Evolutionary conservation across 1,140 invertebrate genomes (phyloP), one percentile per base, ranked within the genome.

Genomic region (Drosophila kanapiae): DNA sequence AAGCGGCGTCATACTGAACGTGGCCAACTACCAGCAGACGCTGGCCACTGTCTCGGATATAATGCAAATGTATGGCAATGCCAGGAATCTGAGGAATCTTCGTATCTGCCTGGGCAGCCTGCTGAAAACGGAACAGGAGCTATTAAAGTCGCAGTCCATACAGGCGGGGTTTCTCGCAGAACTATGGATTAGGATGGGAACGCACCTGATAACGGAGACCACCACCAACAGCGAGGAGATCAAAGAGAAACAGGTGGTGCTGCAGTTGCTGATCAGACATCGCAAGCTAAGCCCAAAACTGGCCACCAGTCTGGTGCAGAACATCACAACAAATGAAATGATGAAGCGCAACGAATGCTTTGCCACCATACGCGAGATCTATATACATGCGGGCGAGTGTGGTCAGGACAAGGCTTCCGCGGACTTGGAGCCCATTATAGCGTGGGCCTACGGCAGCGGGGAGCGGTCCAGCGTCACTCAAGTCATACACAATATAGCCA

Each of bases 261-360:
- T 92, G 8, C 79, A 82, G 37, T 33, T 68, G 7, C 38, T 92
- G 14, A 87, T 92, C 6, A 75, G 37, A 14, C 57, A 82, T 27
- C 40, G 61, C 5, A 92, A 92, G 69, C 14, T 92, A 0, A 67
- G 31, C 8, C 23, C 60, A 0, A 64, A 72, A 40, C 40, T 72
- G 16, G 78, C 68, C 16, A 58, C 8, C 27, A 78, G 23, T 6
- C 29, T 92, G n/a, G 18, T 92, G n/a, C 80, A 87, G 31, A 80
- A 42, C 16, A 82, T 92, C 31, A 86, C 74, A 18, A 76, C 75
- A 2, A 92, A 82, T 37, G 78, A 80, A 10, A 43, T 82, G 35
- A 14, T 92, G 9, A 75, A 67, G 27, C 79, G 91, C 13, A 87
- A 82, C n/a, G 91, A 92, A 71, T 90, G 91, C 53, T 51, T 92